Percentiles rank a stretch among this genome's conserved stretches.
phyloP scores from a whole-genome alignment of 2,888 invertebrate genomes.

The Alentia gelatinosa region DNA sequence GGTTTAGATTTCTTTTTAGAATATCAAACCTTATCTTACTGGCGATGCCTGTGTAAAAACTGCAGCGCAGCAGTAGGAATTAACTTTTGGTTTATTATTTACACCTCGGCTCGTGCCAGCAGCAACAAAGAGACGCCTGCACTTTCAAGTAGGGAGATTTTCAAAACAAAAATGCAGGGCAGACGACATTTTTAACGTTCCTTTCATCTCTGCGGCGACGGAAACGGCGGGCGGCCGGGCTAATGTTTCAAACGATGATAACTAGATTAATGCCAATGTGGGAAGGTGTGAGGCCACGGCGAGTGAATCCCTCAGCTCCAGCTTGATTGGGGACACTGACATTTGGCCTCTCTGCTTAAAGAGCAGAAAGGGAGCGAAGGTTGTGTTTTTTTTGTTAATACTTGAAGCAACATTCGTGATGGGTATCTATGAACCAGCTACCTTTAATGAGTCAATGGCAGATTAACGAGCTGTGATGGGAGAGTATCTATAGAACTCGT shows the following conservation, averaged over 20 bases:
- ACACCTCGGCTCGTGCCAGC: neutral
- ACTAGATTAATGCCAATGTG: constrained; percentile 40
- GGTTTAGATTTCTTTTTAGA: neutral
- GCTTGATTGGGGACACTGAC: neutral
- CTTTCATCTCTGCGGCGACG: constrained; percentile 21
- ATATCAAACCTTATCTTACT: neutral
- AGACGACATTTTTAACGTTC: constrained; percentile 22
- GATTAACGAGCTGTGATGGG: too few species aligned
- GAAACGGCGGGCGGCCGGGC: neutral
- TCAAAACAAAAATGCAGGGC: neutral
- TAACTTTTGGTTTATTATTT: constrained; percentile 10
- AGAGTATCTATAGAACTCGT: too few species aligned
- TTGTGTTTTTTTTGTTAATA: neutral
- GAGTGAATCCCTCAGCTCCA: neutral
- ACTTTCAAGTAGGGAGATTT: constrained; percentile 21
- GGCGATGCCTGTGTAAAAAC: too few species aligned
- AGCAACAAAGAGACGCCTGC: neutral
- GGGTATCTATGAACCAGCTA: too few species aligned
- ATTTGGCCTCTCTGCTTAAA: neutral
- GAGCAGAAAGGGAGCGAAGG: neutral
- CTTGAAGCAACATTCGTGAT: too few species aligned
- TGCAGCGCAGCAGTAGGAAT: neutral
- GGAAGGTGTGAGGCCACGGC: neutral
- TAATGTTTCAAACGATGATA: constrained; percentile 44
- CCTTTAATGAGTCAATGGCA: too few species aligned